phyloP scores from a whole-genome alignment of 2,113 vertebrate species.

The Myxocyprinus asiaticus region DNA sequence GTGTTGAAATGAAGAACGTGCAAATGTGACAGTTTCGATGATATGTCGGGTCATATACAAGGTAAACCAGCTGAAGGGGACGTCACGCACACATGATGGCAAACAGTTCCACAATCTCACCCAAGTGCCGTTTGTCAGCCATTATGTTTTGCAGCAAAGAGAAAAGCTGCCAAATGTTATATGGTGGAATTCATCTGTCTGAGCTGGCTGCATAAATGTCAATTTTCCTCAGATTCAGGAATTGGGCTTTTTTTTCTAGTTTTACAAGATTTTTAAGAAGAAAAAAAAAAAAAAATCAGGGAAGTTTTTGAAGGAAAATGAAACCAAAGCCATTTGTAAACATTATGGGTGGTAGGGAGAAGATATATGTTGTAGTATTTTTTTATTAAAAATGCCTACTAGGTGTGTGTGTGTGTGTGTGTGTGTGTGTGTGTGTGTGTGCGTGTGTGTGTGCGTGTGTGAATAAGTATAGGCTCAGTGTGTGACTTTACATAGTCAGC shows the following conservation, averaged over 20 bases:
- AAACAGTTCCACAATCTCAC: constrained; percentile 13
- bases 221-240: background rate
- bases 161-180: constrained; percentile 28
- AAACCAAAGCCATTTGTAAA: background rate
- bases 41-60: background rate
- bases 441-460: too few species aligned
- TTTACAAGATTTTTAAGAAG: background rate
- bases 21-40: background rate
- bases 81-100: background rate
- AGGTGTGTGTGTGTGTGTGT: background rate
- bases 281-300: background rate
- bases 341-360: constrained; percentile 11
- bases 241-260: too few species aligned
- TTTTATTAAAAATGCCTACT: constrained; percentile 13
- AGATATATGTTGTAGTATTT: constrained; percentile 20
- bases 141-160: constrained; percentile 3
- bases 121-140: constrained; percentile 9
- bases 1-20: background rate
- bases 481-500: constrained; percentile 46
- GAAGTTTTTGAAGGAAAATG: background rate
- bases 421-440: too few species aligned
- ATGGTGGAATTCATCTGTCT: constrained; percentile 27
- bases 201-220: background rate
- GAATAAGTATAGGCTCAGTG: background rate
- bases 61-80: constrained; percentile 10